Conservation (phyloP, 2,113 vertebrate species). For the Eurypyga helias region DNA sequence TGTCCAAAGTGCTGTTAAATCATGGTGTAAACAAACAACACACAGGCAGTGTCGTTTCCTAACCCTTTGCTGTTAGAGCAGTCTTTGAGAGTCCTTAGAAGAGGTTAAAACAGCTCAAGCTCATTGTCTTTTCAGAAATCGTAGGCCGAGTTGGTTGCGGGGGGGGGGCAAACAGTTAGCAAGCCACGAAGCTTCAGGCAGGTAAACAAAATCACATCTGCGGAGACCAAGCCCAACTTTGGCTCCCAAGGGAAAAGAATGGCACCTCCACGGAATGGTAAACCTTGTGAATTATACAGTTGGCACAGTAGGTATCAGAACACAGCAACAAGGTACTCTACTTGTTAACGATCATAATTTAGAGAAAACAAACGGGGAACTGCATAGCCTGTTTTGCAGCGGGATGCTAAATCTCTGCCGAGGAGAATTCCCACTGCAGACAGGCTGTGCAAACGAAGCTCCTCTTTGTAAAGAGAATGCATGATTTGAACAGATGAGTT, state of each 20-base stretch:
- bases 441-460: background rate
- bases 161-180: background rate
- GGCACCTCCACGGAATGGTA: background rate
- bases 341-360: conserved; percentile 38
- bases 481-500: conserved; percentile 51
- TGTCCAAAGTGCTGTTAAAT: background rate
- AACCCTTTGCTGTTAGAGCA: background rate
- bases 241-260: background rate
- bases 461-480: background rate
- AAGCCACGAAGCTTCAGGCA: conserved; percentile 30
- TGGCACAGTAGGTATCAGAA: background rate
- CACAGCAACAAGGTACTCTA: conserved; percentile 3
- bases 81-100: background rate
- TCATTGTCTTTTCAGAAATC: background rate
- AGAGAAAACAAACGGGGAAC: conserved; percentile 36
- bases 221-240: background rate
- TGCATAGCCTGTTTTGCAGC: conserved; percentile 12
- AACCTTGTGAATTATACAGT: background rate
- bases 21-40: background rate
- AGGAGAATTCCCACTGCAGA: conserved; percentile 50
- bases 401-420: conserved; percentile 37
- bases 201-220: conserved; percentile 58
- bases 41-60: background rate
- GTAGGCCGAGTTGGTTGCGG: background rate
- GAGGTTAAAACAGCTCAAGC: background rate